Evolutionary conservation across 2,113 vertebrate genomes (phyloP).

Genomic region (Nothoprocta pentlandii): DNA sequence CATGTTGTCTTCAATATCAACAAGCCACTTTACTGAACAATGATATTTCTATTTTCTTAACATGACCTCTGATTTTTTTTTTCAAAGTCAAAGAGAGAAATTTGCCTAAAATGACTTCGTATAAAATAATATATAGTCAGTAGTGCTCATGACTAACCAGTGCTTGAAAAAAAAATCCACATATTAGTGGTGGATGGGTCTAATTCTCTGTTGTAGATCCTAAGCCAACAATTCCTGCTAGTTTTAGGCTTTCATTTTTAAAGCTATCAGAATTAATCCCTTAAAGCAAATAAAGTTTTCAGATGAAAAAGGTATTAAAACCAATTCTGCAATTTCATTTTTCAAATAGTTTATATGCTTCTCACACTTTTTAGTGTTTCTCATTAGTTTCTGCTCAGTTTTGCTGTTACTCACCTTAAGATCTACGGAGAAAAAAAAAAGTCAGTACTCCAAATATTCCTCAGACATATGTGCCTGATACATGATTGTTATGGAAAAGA

Average conservation of each 20-base stretch:
- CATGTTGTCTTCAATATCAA: not conserved
- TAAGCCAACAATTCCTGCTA: conserved; percentile 63
- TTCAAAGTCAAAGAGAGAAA: conserved; percentile 17
- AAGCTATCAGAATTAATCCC: conserved; percentile 67
- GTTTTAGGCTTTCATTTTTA: conserved; percentile 66
- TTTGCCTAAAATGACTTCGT: conserved; percentile 45
- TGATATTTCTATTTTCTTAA: conserved; percentile 5
- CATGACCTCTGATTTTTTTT: not conserved
- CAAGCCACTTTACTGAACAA: not conserved
- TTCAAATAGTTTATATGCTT: not conserved
- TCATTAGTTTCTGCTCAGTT: not conserved
- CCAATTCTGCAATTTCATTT: not conserved
- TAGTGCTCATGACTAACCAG: conserved; percentile 53
- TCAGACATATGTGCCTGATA: not conserved
- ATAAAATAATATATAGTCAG: conserved; percentile 59
- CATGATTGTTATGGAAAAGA: not conserved
- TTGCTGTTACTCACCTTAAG: not conserved
- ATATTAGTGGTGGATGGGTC: conserved; percentile 67
- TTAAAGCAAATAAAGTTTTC: conserved; percentile 61
- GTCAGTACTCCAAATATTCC: not conserved
- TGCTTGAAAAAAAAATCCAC: conserved; percentile 54
- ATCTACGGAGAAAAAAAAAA: not conserved
- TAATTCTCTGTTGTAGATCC: conserved; percentile 58
- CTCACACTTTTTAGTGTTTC: not conserved
- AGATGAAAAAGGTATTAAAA: conserved; percentile 46